Base-by-base conservation (phyloP, 2,797 vertebrate species). In the Gobio occitaniae region DNA sequence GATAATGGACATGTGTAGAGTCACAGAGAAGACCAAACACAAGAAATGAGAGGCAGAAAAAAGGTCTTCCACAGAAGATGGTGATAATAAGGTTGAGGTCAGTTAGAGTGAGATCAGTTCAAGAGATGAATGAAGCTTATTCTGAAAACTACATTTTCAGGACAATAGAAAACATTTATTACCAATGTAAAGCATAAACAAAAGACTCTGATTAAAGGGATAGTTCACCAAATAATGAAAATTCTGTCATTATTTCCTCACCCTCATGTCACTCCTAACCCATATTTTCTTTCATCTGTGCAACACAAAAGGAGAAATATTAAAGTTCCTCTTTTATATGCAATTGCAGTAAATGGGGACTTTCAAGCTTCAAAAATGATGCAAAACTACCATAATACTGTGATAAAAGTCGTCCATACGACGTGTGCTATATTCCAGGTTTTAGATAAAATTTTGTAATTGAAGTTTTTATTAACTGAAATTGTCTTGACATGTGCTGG, bases 31-130 rank as follows among this genome's bases (percentile, higher is more conserved):
- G 76, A 85, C 44, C 9, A 54, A 71, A 85, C 80, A 71, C 54
- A 85, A 52, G 19, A 72, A 48, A 79, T 15, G 11, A 80, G 71
- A 78, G 44, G 8, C 17, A 70, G 19, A 48, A 48, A 44, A 44
- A 56, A 10, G 21, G 56, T 4, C 11, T 75, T 48, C 12, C 12
- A 48, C 2, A 32, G 16, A 65, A 17, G 54, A 36, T 38, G 13
- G 2, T 54, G 32, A 76, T 66, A 56, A 17, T 56, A 38, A 54
- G 17, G 36, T 41, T 13, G 71, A 66, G 50, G 48, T 25, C 56
- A 66, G 7, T n/a, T 48, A 77, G 2, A 12, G 32, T 32, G 32
- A 32, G 32, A 32, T 32, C 32, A 32, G 32, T 32, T 32, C 32
- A 66, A 10, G 32, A 65, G 61, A 13, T 50, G 6, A 80, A n/a